Conservation (phyloP, 2,113 vertebrate species). For the Chrysemys picta region DNA sequence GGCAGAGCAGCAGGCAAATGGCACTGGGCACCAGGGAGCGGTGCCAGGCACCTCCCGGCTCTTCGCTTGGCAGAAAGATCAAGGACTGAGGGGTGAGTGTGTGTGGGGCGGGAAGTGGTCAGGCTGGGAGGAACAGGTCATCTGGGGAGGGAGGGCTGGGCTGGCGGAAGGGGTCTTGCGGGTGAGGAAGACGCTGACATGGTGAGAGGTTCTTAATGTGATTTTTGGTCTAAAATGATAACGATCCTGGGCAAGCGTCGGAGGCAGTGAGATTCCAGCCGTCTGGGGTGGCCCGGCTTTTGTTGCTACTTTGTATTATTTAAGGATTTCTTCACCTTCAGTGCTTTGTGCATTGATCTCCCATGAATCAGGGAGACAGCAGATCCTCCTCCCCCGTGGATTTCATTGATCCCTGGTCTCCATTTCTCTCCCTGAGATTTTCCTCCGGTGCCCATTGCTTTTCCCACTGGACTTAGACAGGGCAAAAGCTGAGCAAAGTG, state of each 20-base stretch:
- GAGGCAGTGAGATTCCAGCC: neutral
- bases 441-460: neutral
- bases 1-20: neutral
- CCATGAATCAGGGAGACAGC: fast-evolving
- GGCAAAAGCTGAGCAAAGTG: fast-evolving
- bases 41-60: neutral
- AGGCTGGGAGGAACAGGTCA: neutral
- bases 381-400: neutral
- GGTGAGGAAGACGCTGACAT: too few species aligned
- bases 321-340: neutral
- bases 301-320: neutral
- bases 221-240: neutral
- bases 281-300: neutral
- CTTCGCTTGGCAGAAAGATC: neutral
- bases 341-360: neutral
- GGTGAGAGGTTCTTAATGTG: neutral
- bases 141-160: neutral
- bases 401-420: neutral
- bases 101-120: neutral
- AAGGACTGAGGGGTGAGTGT: neutral
- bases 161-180: neutral
- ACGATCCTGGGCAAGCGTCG: neutral
- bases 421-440: neutral
- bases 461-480: neutral
- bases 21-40: neutral